These are phyloP conservation scores for Gymnocheta viridis DNA, from an alignment of 2,888 invertebrate species.

Conservation along the genomic window DNA sequence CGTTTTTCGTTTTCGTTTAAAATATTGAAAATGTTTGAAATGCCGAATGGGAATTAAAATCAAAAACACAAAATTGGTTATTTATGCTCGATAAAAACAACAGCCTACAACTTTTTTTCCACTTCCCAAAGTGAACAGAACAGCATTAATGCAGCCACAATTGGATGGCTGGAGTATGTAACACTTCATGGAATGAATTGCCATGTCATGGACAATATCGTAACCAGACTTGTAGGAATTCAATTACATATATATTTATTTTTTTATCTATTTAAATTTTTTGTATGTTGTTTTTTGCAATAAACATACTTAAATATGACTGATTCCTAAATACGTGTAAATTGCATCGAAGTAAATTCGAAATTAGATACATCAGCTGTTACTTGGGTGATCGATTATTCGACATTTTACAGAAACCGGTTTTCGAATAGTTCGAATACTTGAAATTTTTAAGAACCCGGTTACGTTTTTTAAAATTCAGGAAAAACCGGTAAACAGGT, in stretches of 20 bases:
- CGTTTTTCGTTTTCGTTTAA: conserved; percentile 8
- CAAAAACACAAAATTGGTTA: conserved; percentile 43
- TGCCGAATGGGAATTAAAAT: conserved; percentile 58
- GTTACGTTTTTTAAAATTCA: no score
- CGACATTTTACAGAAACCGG: no score
- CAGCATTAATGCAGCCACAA: not conserved
- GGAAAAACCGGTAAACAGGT: no score
- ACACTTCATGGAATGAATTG: not conserved
- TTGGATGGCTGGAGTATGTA: not conserved
- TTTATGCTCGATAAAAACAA: conserved; percentile 34
- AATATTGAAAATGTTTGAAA: conserved; percentile 54
- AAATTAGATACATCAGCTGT: no score
- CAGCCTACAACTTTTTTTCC: not conserved
- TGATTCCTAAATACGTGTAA: no score
- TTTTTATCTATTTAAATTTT: no score
- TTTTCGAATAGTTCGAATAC: no score
- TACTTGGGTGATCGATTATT: no score
- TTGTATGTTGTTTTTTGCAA: not conserved
- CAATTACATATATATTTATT: not conserved
- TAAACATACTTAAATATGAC: not conserved
- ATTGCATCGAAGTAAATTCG: no score
- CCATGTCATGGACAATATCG: not conserved
- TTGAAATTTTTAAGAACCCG: no score
- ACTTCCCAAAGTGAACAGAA: not conserved
- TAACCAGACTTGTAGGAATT: not conserved